phyloP scores from a whole-genome alignment of 2,888 invertebrate species.

The Thumatha senex region DNA sequence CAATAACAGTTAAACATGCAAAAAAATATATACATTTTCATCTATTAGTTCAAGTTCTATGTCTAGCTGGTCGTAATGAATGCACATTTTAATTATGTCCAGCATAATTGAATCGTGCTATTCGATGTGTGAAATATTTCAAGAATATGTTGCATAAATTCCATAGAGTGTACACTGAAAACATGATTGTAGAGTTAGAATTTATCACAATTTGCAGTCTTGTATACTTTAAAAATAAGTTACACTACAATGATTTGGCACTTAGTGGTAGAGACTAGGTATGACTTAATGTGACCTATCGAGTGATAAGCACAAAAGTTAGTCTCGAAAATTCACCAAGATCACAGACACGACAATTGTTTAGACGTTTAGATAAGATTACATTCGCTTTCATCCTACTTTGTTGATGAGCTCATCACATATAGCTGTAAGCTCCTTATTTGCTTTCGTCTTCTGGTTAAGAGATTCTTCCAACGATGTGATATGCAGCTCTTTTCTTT shows the following conservation, averaged over 20 bases:
- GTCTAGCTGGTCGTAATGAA: slow-evolving; percentile 23
- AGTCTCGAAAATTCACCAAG: slow-evolving; percentile 51
- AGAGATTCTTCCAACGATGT: slow-evolving; percentile 92
- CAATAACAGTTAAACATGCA: slow-evolving; percentile 43
- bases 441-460: slow-evolving; percentile 94
- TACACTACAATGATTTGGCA: slow-evolving; percentile 63
- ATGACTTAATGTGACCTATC: slow-evolving; percentile 66
- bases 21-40: slow-evolving; percentile 46
- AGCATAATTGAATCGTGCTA: slow-evolving; percentile 63
- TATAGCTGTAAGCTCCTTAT: slow-evolving; percentile 93
- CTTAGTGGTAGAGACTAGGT: slow-evolving; percentile 49
- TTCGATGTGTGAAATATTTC: slow-evolving; percentile 21
- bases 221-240: slow-evolving; percentile 44
- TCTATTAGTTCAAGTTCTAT: slow-evolving; percentile 25
- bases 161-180: slow-evolving; percentile 25
- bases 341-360: slow-evolving; percentile 53
- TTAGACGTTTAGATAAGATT: slow-evolving; percentile 30
- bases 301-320: slow-evolving; percentile 64
- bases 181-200: slow-evolving; percentile 41
- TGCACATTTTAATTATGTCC: slow-evolving; percentile 59
- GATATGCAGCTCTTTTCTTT: slow-evolving; percentile 93
- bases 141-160: slow-evolving; percentile 19
- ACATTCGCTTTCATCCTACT: slow-evolving; percentile 65
- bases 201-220: slow-evolving; percentile 74
- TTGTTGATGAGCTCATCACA: slow-evolving; percentile 95